These are phyloP conservation scores for Peromyscus maniculatus DNA, from an alignment of 2,113 vertebrate genomes.

Conservation along the genomic window DNA sequence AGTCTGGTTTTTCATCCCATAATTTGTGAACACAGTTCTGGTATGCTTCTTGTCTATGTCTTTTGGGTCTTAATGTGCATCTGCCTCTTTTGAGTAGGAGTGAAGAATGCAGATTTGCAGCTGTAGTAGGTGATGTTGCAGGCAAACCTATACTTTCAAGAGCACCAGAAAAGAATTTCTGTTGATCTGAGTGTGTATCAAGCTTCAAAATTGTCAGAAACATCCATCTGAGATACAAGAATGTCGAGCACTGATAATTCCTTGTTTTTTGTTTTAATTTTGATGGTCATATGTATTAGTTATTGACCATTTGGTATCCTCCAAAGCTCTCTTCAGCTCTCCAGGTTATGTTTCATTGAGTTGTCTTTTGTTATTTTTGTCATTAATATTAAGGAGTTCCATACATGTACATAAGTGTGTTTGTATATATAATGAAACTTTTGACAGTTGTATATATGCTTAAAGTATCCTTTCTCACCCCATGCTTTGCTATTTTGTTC, in stretches of 20 bases:
- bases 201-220: neutral
- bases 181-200: neutral
- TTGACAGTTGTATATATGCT: neutral
- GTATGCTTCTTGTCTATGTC: neutral
- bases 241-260: neutral
- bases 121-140: neutral
- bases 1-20: neutral
- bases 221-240: neutral
- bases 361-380: constrained; percentile 44
- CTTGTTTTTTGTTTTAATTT: neutral
- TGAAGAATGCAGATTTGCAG: neutral
- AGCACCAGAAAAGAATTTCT: neutral
- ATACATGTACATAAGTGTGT: neutral
- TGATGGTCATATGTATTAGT: neutral
- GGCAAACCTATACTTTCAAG: neutral
- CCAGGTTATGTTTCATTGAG: neutral
- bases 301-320: constrained; percentile 5
- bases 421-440: neutral
- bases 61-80: neutral
- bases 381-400: neutral
- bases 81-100: neutral
- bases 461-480: neutral
- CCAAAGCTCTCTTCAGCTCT: neutral
- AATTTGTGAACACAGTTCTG: neutral
- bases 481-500: neutral